phyloP scores from a whole-genome alignment of 2,888 invertebrate species.

The Koerneria pararmatus region DNA sequence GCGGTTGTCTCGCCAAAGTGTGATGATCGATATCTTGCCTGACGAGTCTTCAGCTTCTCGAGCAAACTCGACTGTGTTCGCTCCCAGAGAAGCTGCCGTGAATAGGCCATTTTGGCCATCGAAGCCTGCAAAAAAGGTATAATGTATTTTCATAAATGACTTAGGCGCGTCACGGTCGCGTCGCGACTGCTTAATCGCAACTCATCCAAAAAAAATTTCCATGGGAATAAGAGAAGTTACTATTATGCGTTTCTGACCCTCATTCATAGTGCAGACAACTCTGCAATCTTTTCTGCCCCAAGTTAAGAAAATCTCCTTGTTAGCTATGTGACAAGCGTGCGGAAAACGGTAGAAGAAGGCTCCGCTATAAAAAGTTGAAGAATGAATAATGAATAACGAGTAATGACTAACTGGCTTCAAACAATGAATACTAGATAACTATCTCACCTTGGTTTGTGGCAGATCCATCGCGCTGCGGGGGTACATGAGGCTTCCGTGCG shows the following conservation, averaged over 20 bases:
- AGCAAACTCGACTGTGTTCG: constrained; percentile 35
- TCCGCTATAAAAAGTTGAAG: no score
- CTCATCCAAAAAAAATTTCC: background rate
- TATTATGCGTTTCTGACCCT: no score
- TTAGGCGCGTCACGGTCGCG: background rate
- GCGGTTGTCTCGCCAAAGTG: background rate
- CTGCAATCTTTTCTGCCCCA: no score
- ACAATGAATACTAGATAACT: background rate
- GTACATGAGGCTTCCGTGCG: constrained; percentile 26
- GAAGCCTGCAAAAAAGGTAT: constrained; percentile 36
- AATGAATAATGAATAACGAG: no score
- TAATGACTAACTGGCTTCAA: background rate
- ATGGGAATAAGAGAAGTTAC: background rate
- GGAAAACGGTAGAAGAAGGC: no score
- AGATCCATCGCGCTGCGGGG: constrained; percentile 50
- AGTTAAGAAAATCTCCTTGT: no score
- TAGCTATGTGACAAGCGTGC: no score
- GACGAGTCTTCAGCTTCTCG: constrained; percentile 38
- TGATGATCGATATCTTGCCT: background rate
- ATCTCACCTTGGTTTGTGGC: constrained; percentile 39
- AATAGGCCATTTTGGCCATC: constrained; percentile 59
- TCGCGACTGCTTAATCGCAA: background rate
- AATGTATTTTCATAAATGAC: background rate
- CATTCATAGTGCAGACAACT: no score
- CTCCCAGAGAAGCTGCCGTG: constrained; percentile 52